Evolutionary conservation across 2,797 vertebrate species (phyloP), one percentile per base, ranked within the genome.

Genomic region (Eutrigla gurnardus): DNA sequence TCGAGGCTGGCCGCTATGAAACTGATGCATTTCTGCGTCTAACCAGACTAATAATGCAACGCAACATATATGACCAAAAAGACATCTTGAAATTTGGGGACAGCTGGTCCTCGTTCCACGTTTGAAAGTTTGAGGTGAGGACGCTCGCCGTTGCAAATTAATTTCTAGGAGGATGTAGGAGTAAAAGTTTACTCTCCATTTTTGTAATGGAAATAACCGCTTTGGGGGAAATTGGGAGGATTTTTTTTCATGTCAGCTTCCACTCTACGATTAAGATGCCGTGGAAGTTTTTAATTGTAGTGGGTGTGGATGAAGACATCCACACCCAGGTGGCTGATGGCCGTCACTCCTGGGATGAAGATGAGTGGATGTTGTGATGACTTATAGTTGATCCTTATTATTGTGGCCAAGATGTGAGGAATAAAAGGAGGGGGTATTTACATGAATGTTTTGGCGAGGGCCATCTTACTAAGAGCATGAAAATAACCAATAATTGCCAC

Each of bases 301-400:
- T 39, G 36, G 55, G 15, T 17, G 54, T n/a, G n/a, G 15, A 36
- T 35, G 35, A 39, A 3, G 9, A 39, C 36, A n/a, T n/a, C 54
- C 54, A 39, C 15, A 57, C 17, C 47, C 10, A 50, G n/a, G 18
- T 36, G 39, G 37, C 15, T 37, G 4, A 55, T 36, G 15, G 53
- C 17, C 33, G 36, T 55, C 33, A 57, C 54, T 17, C 18, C 47
- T 18, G 47, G n/a, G 18, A 50, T 50, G 47, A 50, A 50, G 9
- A 18, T 49, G 46, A 49, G 46, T 49, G 46, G 46, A 49, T n/a
- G 46, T 49, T n/a, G 46, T 49, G 17, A 57, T 37, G 54, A 57
- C 35, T 57, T 37, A 57, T 8, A 57, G 35, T 6, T 37, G 15
- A 18, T 57, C 35, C n/a, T 17, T 10, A 57, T 57, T 57, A 15